Conservation (phyloP, 2,888 invertebrate genomes). For the Megaustenia siamemsis region DNA sequence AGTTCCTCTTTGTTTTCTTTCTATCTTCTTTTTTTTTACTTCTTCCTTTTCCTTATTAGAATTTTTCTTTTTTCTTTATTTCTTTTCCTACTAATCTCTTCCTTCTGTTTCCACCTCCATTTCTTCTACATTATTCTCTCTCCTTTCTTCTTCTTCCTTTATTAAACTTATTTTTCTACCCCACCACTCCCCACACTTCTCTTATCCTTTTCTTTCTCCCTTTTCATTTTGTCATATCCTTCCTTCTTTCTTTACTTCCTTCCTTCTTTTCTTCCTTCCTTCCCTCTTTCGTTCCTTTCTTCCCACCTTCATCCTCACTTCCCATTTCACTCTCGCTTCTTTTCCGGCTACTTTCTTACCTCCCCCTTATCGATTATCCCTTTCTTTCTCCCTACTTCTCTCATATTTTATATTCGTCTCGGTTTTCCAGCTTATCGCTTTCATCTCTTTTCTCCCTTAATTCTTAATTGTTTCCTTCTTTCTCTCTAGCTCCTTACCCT, state of each 20-base stretch:
- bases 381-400: background rate
- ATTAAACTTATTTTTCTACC: background rate
- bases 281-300: too few relatives aligned
- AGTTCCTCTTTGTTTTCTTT: background rate
- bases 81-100: background rate
- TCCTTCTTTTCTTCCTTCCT: background rate
- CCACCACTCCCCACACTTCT: background rate
- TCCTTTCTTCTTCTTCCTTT: background rate
- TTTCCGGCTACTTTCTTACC: background rate
- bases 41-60: background rate
- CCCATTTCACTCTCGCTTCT: too few relatives aligned
- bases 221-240: background rate
- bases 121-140: background rate
- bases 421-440: background rate
- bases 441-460: background rate
- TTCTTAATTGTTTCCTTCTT: conserved; percentile 4
- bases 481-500: background rate
- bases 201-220: background rate
- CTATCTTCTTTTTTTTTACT: background rate
- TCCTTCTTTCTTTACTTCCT: too few relatives aligned
- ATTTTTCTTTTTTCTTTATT: background rate
- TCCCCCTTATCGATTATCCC: background rate
- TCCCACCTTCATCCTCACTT: too few relatives aligned
- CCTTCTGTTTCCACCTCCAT: background rate
- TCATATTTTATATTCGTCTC: background rate